Base-by-base conservation (phyloP, 1,140 invertebrate genomes). In the Aphelinus atriplicis region DNA sequence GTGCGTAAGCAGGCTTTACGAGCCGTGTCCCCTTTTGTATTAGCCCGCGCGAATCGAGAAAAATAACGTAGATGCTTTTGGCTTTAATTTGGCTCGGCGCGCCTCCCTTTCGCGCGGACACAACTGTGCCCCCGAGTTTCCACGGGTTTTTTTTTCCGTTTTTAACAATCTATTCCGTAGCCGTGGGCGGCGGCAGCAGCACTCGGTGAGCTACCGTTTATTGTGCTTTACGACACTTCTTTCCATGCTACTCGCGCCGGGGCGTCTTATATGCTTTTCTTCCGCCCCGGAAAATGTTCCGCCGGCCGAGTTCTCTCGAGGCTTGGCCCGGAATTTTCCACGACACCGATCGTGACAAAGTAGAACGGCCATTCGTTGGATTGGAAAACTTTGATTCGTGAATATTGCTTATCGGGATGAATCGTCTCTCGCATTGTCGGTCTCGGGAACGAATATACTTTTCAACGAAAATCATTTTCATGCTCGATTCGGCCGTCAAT, bases 1-100 rank as follows among this genome's bases (percentile, higher is more conserved):
- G 9, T 0, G 61, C n/a, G 2, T 7, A 9, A 47, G 45, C 63
- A 47, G 48, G 3, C 50, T 50, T 65, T 65, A 65, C n/a, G 63
- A 65, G 10, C 63, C n/a, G 63, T 43, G 63, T 65, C 63, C 3
- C 26, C 63, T 48, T 65, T 53, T 65, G 51, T 65, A 26, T 26
- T 65, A 65, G 63, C 10, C n/a, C 26, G 26, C 48, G 6, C n/a
- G 47, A 53, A 46, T 3, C 26, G 42, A 60, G 58, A 43, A 60
- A 3, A 42, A 7, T 1, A 45, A 62, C 26, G 26, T 43, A 63
- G 61, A 4, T 46, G 46, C 45, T 62, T 7, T 47, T 46, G 2
- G 9, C 4, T 46, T 63, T 63, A 63, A 63, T 63, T 46, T 26
- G 26, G 26, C 26, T 26, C 26, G 0, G 26, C 26, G 26, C 26